Base-by-base conservation (phyloP, 2,888 invertebrate species). In the Steromphala cineraria region DNA sequence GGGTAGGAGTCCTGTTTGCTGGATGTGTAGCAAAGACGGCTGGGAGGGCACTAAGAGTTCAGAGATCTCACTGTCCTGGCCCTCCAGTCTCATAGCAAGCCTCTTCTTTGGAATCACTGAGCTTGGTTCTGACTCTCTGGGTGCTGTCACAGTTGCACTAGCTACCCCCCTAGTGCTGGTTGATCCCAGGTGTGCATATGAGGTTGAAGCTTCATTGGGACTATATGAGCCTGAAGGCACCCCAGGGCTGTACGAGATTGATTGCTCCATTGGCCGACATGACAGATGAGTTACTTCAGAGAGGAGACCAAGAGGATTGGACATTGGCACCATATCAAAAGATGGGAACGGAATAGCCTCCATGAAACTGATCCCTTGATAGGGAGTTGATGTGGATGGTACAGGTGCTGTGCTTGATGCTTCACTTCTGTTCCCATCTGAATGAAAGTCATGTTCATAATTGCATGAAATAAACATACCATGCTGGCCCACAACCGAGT, bases 81-180 rank as follows among this genome's bases (percentile, higher is more conserved):
- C 71, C 36, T 71, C 71, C 28, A 71, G 31, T 36, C 71, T 71
- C 71, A 71, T 36, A 13, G 71, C 71, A 17, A 71, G 71, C 19
- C 71, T 71, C 36, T 71, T 71, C 71, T 71, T 71, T 19, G 71
- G 71, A 71, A 71, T 71, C 36, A 71, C 71, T 40, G 71, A 31
- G 17, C 71, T 71, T 10, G 36, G 15, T 40, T 71, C 71, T 1
- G 56, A 56, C 21, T 56, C 56, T 24, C 56, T 56, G 3, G 24
- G 56, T n/a, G 71, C 31, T 36, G 28, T 36, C 10, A n/a, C 36
- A 36, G 15, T 19, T 19, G 40, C 19, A 40, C 71, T 71, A 10
- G 10, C 17, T 36, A 17, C 31, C 7, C 71, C 71, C 3, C 36
- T 24, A 62, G 28, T n/a, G 4, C 4, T 24, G 24, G 13, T 28